Base-by-base conservation (phyloP, 2,888 invertebrate genomes). In the Atethmia centrago region DNA sequence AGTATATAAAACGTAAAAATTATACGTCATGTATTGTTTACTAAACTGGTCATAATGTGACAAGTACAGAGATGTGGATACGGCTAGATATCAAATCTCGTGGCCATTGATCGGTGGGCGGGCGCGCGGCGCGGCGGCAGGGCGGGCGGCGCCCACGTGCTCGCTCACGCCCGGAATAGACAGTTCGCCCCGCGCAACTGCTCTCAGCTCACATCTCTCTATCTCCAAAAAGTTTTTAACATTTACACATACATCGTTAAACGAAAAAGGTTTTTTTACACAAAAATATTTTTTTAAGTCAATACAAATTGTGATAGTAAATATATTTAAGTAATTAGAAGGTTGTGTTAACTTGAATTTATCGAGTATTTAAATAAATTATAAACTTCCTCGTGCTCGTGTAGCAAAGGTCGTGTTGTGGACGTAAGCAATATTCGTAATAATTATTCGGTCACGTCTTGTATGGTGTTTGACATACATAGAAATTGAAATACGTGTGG, bases 91-190 rank as follows among this genome's bases (percentile, higher is more conserved):
- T 94, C 93, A 89, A 90, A 93, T 94, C 93, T 93, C 93, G 91
- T 89, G 88, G 89, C 93, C 95, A 95, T 95, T 94, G 95, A 95
- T 94, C 94, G 94, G 91, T 91, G 92, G 93, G 93, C 91, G 86
- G 87, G 93, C 91, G 84, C 76, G 81, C 89, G 91, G 88, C 89
- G 88, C 89, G 90, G 89, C 86, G 90, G 90, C 87, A 87, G 87
- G 88, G 90, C 89, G 89, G 91, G 91, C 90, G 90, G 89, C 88
- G 92, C 95, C 95, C 96, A 95, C 96, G 96, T 95, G 95, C 90
- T 92, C 90, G 92, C 93, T 93, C 91, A 88, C 80, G 91, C 94
- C 92, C 92, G 94, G 94, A 96, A 96, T 96, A 96, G 95, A 92
- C 94, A 95, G 96, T 96, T 91, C 86, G 92, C 92, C 90, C 91